phyloP scores from a whole-genome alignment of 1,140 invertebrate genomes.

The Chymomyza costata region DNA sequence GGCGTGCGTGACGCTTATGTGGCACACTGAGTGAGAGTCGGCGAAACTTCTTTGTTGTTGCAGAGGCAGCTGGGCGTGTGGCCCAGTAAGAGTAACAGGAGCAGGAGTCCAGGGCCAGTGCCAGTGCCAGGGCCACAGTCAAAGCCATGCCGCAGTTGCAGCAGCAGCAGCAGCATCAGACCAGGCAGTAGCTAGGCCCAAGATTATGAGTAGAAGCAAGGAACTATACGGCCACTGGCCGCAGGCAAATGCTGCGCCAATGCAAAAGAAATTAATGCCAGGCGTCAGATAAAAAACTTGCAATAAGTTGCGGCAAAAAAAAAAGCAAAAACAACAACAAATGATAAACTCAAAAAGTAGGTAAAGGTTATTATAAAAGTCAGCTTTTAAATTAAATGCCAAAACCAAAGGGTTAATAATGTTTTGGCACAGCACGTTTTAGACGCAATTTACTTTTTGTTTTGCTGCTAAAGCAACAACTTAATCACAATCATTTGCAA shows the following conservation, averaged over 20 bases:
- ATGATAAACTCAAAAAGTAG: no score
- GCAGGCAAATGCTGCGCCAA: no score
- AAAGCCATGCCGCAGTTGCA: constrained; percentile 24
- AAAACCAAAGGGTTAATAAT: no score
- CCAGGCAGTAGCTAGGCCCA: background rate
- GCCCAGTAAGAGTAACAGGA: constrained; percentile 48
- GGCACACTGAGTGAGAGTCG: constrained; percentile 13
- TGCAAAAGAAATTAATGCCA: no score
- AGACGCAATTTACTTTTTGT: no score
- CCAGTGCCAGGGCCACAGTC: background rate
- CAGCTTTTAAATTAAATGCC: no score
- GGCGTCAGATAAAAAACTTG: no score
- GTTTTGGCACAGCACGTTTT: no score
- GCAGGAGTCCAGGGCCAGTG: constrained; percentile 25
- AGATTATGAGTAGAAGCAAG: constrained; percentile 16
- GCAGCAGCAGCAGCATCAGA: constrained; percentile 12
- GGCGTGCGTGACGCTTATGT: constrained; percentile 66
- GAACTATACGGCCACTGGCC: no score
- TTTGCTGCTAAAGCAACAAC: no score
- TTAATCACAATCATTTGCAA: no score
- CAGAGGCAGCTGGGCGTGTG: constrained; percentile 52
- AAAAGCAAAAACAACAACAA: constrained; percentile 8
- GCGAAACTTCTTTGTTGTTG: constrained; percentile 63
- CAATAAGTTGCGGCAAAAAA: constrained; percentile 2
- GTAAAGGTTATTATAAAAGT: no score